phyloP scores from a whole-genome alignment of 2,797 vertebrate genomes.

The Poecile montanus region DNA sequence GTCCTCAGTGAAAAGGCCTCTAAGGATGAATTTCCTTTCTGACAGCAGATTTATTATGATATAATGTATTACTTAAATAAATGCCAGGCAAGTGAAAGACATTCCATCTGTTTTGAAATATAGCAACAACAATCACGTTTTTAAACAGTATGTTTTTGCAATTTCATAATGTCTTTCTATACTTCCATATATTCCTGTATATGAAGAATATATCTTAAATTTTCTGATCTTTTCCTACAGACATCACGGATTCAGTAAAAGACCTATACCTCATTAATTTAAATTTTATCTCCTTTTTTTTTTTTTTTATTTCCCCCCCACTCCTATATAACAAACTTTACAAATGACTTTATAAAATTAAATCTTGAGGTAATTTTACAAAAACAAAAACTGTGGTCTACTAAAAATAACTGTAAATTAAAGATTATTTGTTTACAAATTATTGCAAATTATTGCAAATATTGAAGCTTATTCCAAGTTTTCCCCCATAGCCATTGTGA shows the following conservation, averaged over 20 bases:
- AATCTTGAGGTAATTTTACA: neutral
- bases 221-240: neutral
- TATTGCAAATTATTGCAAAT: neutral
- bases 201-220: neutral
- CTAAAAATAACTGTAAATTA: neutral
- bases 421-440: neutral
- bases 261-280: neutral
- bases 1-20: neutral
- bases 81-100: neutral
- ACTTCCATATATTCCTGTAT: neutral
- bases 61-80: neutral
- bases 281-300: neutral
- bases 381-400: neutral
- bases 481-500: neutral
- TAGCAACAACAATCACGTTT: accelerated
- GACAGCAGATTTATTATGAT: neutral
- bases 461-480: neutral
- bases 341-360: neutral
- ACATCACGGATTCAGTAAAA: neutral
- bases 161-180: neutral
- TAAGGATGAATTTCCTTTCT: neutral
- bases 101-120: neutral
- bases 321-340: neutral
- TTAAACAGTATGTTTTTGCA: neutral
- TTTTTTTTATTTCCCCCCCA: accelerated